Evolutionary conservation across 53 echinoderm and acorn worm genomes (phyloP).

Genomic region (Hippasteria phrygiana): DNA sequence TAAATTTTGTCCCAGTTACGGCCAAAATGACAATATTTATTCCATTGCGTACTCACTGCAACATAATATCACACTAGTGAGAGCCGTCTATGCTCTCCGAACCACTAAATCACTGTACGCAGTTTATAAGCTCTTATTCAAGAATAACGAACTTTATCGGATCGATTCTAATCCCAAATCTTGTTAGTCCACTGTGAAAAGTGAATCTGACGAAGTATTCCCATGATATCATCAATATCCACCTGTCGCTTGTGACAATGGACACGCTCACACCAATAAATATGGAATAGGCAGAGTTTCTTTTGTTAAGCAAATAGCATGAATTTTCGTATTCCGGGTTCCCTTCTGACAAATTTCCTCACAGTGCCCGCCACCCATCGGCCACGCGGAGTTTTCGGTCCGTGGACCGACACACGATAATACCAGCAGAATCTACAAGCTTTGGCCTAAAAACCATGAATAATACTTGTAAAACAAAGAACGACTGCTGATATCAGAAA

Average conservation of each 20-base stretch:
- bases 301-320: not conserved
- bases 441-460: not conserved
- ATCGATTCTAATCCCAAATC: not conserved
- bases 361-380: too few species aligned
- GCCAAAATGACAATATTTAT: too few species aligned
- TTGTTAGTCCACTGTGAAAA: not conserved
- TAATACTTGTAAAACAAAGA: not conserved
- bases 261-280: not conserved
- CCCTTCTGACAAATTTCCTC: too few species aligned
- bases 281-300: not conserved
- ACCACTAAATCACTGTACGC: too few species aligned
- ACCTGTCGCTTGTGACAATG: not conserved
- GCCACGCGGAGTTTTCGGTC: not conserved
- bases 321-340: not conserved
- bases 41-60: too few species aligned
- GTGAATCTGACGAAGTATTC: not conserved
- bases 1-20: too few species aligned
- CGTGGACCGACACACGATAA: not conserved
- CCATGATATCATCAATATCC: not conserved
- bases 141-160: too few species aligned
- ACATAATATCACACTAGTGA: too few species aligned
- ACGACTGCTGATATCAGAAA: not conserved
- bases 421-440: constrained; percentile 5
- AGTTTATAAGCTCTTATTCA: too few species aligned
- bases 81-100: too few species aligned